Evolutionary conservation across 2,797 vertebrate species (phyloP), one percentile per base, ranked within the genome.

Genomic region (Orientallactaga sibirica): DNA sequence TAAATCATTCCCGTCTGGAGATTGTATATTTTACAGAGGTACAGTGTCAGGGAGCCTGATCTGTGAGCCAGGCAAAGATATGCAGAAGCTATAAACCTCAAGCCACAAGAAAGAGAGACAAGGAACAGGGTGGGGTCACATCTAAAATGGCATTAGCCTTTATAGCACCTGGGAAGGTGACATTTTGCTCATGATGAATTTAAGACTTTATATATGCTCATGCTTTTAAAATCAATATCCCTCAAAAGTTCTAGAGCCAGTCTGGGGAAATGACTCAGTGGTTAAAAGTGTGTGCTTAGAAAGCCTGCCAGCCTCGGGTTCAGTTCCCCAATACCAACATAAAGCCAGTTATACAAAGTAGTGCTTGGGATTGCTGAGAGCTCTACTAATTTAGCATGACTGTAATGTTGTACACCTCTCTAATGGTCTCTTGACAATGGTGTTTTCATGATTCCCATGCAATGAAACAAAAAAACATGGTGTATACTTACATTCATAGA

Each of bases 1-100:
- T 97, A 98, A 98, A 98, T 98, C 98, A 95, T 95, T 98, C 97
- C 98, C 98, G 88, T 98, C 98, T 98, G 98, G 98, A 97, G 97
- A 98, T 97, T 98, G 98, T 98, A 98, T 98, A 98, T 98, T 98
- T 98, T 98, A 97, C 94, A 96, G 97, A 98, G 96, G 96, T 97
- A 96, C 89, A 96, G 94, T 74, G 15, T 94, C 95, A 96, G 94
- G 82, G 91, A 97, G 97, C 96, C 96, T 97, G 97, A 98, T 96
- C 91, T 95, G 93, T 97, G 96, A 94, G 95, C 95, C 94, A 93
- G 92, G 96, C 92, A 82, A 93, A 83, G 19, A 64, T 78, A 96
- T 93, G 84, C 29, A 19, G 94, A 91, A 70, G 7, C 61, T 79
- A 10, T 68, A 83, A 88, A 95, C 76, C 86, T 82, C 68, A 71